These are phyloP conservation scores for Drosophila neocordata DNA, from an alignment of 1,140 invertebrate species.

Conservation along the genomic window DNA sequence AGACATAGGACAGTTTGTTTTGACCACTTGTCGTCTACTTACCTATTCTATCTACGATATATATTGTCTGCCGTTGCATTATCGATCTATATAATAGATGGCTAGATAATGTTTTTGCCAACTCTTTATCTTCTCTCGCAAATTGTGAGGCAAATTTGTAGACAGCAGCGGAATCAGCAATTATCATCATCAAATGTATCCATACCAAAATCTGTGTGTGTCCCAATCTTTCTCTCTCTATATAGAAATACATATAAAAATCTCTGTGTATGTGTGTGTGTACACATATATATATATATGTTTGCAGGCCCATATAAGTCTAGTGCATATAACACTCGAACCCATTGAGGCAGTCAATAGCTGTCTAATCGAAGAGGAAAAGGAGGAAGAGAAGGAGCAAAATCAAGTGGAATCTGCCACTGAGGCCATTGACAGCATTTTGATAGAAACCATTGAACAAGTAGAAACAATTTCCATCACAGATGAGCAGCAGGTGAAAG, in stretches of 20 bases:
- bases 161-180: slow-evolving; percentile 45
- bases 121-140: slow-evolving; percentile 68
- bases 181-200: slow-evolving; percentile 6
- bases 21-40: slow-evolving; percentile 19
- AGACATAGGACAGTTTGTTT: slow-evolving; percentile 22
- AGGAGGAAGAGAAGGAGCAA: slow-evolving; percentile 33
- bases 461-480: slow-evolving; percentile 24
- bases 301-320: slow-evolving; percentile 79
- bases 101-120: slow-evolving; percentile 62
- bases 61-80: not conserved
- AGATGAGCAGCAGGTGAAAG: slow-evolving; percentile 23
- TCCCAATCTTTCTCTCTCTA: too few species aligned
- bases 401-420: slow-evolving; percentile 21
- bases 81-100: slow-evolving; percentile 37
- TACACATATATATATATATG: slow-evolving; percentile 33
- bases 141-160: slow-evolving; percentile 67
- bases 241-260: not conserved
- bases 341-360: slow-evolving; percentile 55
- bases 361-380: slow-evolving; percentile 44
- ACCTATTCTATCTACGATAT: not conserved
- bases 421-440: slow-evolving; percentile 59
- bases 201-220: slow-evolving; percentile 8
- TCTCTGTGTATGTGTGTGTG: not conserved
- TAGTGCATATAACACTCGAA: slow-evolving; percentile 81
- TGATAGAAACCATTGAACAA: slow-evolving; percentile 56